A percentile compares a stretch with the other conserved stretches of the same genome.
phyloP scores from a whole-genome alignment of 2,888 invertebrate genomes.

The Penaeus monodon region DNA sequence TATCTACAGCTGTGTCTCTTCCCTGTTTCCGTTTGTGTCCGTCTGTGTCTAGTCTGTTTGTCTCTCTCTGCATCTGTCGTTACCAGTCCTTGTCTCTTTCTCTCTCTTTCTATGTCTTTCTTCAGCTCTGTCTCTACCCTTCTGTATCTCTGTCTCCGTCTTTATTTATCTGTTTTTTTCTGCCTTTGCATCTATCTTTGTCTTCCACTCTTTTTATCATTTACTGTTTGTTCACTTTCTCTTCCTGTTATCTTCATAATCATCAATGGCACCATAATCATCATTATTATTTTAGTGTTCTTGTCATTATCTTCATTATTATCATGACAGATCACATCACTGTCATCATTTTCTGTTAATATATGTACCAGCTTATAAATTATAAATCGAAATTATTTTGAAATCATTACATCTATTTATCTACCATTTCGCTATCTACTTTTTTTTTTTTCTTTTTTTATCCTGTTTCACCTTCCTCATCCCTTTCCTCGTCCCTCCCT shows the following conservation, averaged over 20 bases:
- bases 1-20: background rate
- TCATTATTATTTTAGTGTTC: background rate
- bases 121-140: background rate
- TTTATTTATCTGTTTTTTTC: too few species aligned
- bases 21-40: background rate
- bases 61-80: background rate
- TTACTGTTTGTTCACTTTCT: too few species aligned
- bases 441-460: background rate
- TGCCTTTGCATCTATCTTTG: too few species aligned
- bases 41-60: background rate
- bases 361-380: background rate
- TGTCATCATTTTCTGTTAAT: background rate
- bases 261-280: background rate
- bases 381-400: background rate
- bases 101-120: background rate
- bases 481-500: background rate
- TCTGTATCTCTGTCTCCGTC: background rate
- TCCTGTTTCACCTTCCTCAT: background rate
- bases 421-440: background rate
- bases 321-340: background rate
- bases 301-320: background rate
- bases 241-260: too few species aligned
- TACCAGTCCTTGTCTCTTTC: background rate
- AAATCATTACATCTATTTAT: background rate
- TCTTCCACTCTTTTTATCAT: too few species aligned